Evolutionary conservation across 2,888 invertebrate species (phyloP).

Genomic region (Heliconius aoede): DNA sequence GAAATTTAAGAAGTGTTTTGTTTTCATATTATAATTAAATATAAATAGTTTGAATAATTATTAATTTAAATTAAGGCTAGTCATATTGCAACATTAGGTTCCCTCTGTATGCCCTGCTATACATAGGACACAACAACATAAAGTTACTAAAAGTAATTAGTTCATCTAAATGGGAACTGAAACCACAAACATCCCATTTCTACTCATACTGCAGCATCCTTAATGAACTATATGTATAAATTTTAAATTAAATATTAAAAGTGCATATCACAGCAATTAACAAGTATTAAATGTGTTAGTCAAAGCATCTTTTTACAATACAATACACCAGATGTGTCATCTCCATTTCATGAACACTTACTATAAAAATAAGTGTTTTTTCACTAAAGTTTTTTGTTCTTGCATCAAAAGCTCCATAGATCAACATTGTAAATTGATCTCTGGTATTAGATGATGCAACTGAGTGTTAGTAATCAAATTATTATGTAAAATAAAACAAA

Average conservation of each 20-base stretch:
- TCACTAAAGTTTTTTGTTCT: constrained; percentile 73
- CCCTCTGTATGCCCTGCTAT: too few species aligned
- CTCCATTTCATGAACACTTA: constrained; percentile 78
- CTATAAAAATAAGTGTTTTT: constrained; percentile 74
- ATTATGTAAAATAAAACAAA: constrained; percentile 11
- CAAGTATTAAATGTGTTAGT: neutral
- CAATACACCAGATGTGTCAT: constrained; percentile 56
- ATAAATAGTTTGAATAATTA: too few species aligned
- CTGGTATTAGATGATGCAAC: constrained; percentile 75
- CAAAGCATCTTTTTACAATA: neutral
- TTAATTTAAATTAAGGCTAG: too few species aligned
- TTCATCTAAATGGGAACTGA: too few species aligned
- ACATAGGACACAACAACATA: too few species aligned
- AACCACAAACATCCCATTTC: too few species aligned
- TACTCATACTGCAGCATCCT: too few species aligned
- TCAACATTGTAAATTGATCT: constrained; percentile 62
- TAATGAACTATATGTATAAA: neutral
- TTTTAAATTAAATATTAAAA: neutral
- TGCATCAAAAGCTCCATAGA: constrained; percentile 74
- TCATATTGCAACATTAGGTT: too few species aligned
- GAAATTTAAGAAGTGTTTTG: constrained; percentile 54
- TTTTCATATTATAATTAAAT: too few species aligned
- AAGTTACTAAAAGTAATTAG: too few species aligned
- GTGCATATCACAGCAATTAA: neutral
- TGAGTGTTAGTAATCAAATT: neutral